phyloP scores from a whole-genome alignment of 2,113 vertebrate species.

The Dromaius novaehollandiae region DNA sequence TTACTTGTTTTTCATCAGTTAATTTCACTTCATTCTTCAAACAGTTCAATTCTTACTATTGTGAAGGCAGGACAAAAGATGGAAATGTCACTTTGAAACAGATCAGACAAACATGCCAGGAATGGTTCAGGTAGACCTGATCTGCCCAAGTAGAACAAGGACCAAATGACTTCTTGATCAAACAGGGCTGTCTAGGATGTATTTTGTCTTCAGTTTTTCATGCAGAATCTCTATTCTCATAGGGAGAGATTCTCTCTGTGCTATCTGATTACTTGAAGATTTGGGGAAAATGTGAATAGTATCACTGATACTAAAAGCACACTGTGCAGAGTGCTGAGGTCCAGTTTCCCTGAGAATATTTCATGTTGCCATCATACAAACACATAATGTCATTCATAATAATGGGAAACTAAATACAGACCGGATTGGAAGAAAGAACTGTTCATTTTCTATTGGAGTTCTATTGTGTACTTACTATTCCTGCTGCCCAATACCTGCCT shows the following conservation, averaged over 20 bases:
- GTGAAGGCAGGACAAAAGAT: not conserved
- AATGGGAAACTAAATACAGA: not conserved
- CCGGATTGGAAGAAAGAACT: not conserved
- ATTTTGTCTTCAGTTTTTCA: not conserved
- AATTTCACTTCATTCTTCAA: not conserved
- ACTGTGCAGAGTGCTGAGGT: not conserved
- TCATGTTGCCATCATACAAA: not conserved
- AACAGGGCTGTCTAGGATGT: not conserved
- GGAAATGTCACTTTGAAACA: not conserved
- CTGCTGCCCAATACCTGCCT: not conserved
- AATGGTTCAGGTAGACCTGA: not conserved
- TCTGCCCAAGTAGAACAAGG: not conserved
- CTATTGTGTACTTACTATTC: not conserved
- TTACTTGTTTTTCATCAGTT: not conserved
- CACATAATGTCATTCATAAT: not conserved
- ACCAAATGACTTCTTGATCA: not conserved
- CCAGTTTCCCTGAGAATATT: not conserved
- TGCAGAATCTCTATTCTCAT: not conserved
- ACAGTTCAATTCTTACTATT: not conserved
- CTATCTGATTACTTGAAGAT: not conserved
- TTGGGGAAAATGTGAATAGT: not conserved
- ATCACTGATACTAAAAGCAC: not conserved
- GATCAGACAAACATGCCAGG: not conserved
- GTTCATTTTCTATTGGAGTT: not conserved
- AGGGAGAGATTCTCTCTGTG: not conserved